Conservation (phyloP, 2,888 invertebrate species). For the Aporophyla lueneburgensis region DNA sequence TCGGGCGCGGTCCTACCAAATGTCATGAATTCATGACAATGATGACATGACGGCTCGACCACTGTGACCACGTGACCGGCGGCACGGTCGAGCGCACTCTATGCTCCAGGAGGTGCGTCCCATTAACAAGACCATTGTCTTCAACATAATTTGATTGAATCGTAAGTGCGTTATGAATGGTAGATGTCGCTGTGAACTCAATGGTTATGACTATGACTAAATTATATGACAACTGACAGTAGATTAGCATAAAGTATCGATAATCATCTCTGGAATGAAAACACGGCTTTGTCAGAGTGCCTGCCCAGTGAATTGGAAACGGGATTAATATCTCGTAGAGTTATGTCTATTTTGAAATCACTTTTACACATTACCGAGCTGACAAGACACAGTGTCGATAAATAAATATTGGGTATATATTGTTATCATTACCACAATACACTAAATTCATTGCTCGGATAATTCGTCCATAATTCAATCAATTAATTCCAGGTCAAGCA, state of each 20-base stretch:
- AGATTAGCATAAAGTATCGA: conserved; percentile 36
- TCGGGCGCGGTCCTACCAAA: conserved; percentile 3
- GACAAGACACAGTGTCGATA: background rate
- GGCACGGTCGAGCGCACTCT: conserved; percentile 38
- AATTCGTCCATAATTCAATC: background rate
- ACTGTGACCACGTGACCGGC: background rate
- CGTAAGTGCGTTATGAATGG: conserved; percentile 47
- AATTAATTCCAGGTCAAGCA: too few species aligned
- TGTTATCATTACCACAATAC: too few species aligned
- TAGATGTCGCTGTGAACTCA: conserved; percentile 14
- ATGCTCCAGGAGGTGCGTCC: conserved; percentile 43
- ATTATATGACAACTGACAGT: conserved; percentile 24
- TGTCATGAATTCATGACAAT: conserved; percentile 33
- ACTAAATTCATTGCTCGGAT: background rate
- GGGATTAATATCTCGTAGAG: conserved; percentile 7
- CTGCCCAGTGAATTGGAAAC: conserved; percentile 6
- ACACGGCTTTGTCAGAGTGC: conserved; percentile 19
- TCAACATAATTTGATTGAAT: conserved; percentile 39
- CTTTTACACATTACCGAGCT: conserved; percentile 5
- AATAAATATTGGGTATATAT: conserved; percentile 1
- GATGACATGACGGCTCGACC: conserved; percentile 36
- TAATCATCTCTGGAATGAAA: conserved; percentile 1
- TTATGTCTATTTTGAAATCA: conserved; percentile 21
- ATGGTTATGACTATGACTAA: conserved; percentile 25
- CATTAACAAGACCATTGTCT: conserved; percentile 52